Base-by-base conservation (phyloP, 2,888 invertebrate genomes). In the Lasioglossum marginatum region DNA sequence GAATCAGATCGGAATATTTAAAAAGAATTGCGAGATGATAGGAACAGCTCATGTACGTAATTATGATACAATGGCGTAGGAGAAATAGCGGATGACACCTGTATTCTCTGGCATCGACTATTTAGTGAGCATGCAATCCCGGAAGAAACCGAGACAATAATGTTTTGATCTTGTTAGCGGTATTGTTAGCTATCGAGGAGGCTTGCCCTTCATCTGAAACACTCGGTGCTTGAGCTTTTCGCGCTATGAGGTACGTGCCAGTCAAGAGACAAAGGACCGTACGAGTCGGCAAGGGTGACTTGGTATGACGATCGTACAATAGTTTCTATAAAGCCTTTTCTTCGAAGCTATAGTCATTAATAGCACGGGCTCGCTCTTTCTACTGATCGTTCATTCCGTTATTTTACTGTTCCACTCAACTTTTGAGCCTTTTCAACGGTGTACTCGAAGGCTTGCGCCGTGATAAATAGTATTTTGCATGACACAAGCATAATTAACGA, bases 281-380 rank as follows among this genome's bases (percentile, higher is more conserved):
- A 84, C 89, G 89, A 91, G 90, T 88, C 85, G 91, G 88, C 88
- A 89, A 90, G 92, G 92, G 92, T 92, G 91, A 92, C 90, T 91
- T 74, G 86, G 84, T 89, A 91, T 85, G 91, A 91, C 87, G 89
- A 91, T 91, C 87, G 87, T 88, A 91, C 91, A 90, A 92, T 91
- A 88, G 85, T 91, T 90, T 86, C 90, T 89, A 89, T 86, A 84
- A 91, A 88, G 83, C 84, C 90, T 92, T 92, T 91, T 91, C 89
- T 91, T 86, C 90, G 75, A 76, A 82, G 86, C 88, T 85, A 85
- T 79, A 77, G 82, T 83, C 89, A 90, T 91, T 92, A 92, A 91
- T 87, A 88, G 87, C 79, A 45, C 83, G 70, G 73, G 77, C 77
- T 73, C 60, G 52, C 78, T 68, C 60, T 75, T 75, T 52, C 88